A percentile compares a stretch with the other conserved stretches of the same genome.
Evolutionary conservation across 2,113 vertebrate species (phyloP).

Genomic region (Misgurnus mizolepis): DNA sequence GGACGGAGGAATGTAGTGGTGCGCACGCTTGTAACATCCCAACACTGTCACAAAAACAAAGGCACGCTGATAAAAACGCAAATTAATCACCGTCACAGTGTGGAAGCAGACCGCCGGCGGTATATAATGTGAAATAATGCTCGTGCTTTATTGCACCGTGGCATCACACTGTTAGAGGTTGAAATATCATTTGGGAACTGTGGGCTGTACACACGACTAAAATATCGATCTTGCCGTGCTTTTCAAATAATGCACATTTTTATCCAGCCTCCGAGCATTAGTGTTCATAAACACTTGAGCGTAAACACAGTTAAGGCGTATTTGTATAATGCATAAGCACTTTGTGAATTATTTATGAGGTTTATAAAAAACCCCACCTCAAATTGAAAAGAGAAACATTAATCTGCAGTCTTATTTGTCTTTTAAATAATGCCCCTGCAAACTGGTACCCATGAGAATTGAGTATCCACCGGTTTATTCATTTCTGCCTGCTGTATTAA

Average conservation of each 20-base stretch:
- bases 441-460: neutral
- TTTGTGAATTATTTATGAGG: slow-evolving; percentile 8
- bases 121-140: neutral
- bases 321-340: neutral
- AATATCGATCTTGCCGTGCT: slow-evolving; percentile 13
- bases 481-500: slow-evolving; percentile 14
- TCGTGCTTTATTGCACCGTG: neutral
- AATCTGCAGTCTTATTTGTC: neutral
- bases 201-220: neutral
- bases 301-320: neutral
- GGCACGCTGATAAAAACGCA: neutral
- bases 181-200: slow-evolving; percentile 25
- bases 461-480: neutral
- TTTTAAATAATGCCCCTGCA: neutral
- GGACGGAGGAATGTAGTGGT: neutral
- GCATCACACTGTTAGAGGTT: slow-evolving; percentile 20
- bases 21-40: neutral
- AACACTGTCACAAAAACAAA: slow-evolving; percentile 3
- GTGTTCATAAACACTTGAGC: neutral
- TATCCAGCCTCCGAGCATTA: neutral
- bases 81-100: slow-evolving; percentile 31
- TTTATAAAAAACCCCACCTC: neutral
- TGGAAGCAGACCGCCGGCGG: neutral
- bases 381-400: neutral
- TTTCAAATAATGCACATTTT: slow-evolving; percentile 23